Base-by-base conservation (phyloP, 37 sponge, comb jelly and placozoan species). In the Cladorhizidae sp. region DNA sequence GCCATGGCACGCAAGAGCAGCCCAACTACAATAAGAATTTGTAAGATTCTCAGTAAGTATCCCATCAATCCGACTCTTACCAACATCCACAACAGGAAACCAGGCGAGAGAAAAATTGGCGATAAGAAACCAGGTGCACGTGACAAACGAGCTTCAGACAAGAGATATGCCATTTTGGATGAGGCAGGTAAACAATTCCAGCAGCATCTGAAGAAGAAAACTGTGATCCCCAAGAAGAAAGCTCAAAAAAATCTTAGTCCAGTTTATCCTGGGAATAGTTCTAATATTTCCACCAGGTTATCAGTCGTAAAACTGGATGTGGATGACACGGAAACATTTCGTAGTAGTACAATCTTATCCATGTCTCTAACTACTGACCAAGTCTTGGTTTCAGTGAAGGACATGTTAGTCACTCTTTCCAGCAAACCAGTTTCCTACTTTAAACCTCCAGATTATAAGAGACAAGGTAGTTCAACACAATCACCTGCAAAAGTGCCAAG, bases 91-190 rank as follows among this genome's bases (percentile, higher is more conserved):
- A 67, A 67, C 0, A 80, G 54, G 23, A 38, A 55, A 5, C 57
- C 49, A 54, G 80, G n/a, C n/a, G n/a, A n/a, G n/a, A n/a, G n/a
- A n/a, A n/a, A 80, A 40, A 45, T 25, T 41, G n/a, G 39, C 9
- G 1, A n/a, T 15, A 80, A 52, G 70, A 69, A 41, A 15, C 55
- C 12, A 54, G 80, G 49, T 36, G 3, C 42, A 29, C 68, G 56
- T 54, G 54, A 22, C 59, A 35, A 38, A 36, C 56, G 29, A 78
- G 65, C 49, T 14, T 42, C 43, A 43, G 65, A n/a, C 43, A 26
- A 78, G 67, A 68, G 36, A 37, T 67, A 36, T 29, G 21, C 29
- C 12, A 54, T 12, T 54, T 20, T 12, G 17, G 55, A 12, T 54
- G 55, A 12, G 17, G 17, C 12, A 54, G 17, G 55, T 54, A 54